These are phyloP conservation scores for Cheilosia scutellata DNA, from an alignment of 2,888 invertebrate species.

Conservation along the genomic window DNA sequence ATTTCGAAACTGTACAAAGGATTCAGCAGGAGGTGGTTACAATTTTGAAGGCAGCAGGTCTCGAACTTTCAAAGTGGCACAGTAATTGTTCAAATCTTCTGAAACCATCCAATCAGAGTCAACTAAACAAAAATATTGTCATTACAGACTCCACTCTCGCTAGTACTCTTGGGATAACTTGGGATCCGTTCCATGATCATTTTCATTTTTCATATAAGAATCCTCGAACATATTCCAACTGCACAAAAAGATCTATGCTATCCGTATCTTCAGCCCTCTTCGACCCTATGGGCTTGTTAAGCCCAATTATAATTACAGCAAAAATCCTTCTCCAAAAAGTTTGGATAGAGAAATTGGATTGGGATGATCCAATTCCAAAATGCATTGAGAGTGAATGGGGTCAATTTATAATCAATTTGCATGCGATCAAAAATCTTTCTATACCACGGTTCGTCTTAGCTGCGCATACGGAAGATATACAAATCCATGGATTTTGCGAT, in stretches of 20 bases:
- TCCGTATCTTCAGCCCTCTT: constrained; percentile 41
- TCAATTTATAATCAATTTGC: constrained; percentile 1
- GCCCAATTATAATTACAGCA: constrained; percentile 52
- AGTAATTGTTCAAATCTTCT: constrained; percentile 5
- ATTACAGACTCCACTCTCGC: constrained; percentile 5
- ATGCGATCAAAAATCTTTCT: neutral
- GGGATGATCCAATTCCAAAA: constrained; percentile 33
- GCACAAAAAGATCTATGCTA: constrained; percentile 19
- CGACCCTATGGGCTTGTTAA: constrained; percentile 56
- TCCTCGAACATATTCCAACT: neutral
- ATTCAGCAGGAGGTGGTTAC: constrained; percentile 24
- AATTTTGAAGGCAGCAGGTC: constrained; percentile 39
- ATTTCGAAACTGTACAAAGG: constrained; percentile 12
- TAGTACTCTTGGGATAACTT: constrained; percentile 41
- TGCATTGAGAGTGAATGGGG: neutral
- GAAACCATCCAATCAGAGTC: neutral
- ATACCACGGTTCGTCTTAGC: constrained; percentile 15
- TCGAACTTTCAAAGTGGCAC: constrained; percentile 32
- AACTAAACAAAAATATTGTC: neutral
- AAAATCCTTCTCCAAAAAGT: constrained; percentile 71
- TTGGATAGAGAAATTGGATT: constrained; percentile 38
- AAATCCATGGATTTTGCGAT: constrained; percentile 61
- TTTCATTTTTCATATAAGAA: constrained; percentile 43
- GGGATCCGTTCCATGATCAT: constrained; percentile 38
- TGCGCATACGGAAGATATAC: neutral